Conservation (phyloP, 2,888 invertebrate genomes). For the Caenorhabditis imperialis region DNA sequence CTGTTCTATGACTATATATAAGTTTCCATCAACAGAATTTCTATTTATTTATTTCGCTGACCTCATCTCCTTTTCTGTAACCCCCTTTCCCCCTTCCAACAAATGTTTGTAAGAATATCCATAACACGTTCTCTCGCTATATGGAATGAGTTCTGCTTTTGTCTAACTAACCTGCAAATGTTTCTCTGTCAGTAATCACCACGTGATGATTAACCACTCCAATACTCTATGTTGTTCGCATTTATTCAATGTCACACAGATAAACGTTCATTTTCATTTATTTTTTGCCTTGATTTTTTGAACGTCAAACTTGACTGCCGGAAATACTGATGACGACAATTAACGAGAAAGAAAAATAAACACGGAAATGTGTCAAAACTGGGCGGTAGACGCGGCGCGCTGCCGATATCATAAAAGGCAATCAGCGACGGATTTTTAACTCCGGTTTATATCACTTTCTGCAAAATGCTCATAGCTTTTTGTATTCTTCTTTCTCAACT, state of each 20-base stretch:
- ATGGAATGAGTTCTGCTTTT: slow-evolving; percentile 34
- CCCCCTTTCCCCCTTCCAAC: slow-evolving; percentile 14
- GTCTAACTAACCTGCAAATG: slow-evolving; percentile 34
- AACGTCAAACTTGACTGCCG: slow-evolving; percentile 31
- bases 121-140: slow-evolving; percentile 42
- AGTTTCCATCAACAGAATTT: slow-evolving; percentile 21
- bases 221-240: slow-evolving; percentile 3
- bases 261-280: slow-evolving; percentile 9
- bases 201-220: slow-evolving; percentile 53
- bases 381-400: slow-evolving; percentile 27
- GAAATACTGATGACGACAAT: slow-evolving; percentile 42
- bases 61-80: slow-evolving; percentile 35
- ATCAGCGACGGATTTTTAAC: slow-evolving; percentile 4
- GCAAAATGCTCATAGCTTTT: slow-evolving; percentile 11
- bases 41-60: slow-evolving; percentile 44
- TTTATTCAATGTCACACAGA: slow-evolving; percentile 38
- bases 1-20: slow-evolving; percentile 43
- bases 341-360: slow-evolving; percentile 42
- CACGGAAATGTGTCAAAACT: slow-evolving; percentile 53
- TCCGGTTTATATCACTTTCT: slow-evolving; percentile 34
- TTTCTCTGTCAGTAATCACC: slow-evolving; percentile 55
- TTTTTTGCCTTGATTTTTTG: slow-evolving; percentile 44
- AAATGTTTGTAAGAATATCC: slow-evolving; percentile 38
- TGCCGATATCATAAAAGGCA: slow-evolving; percentile 42
- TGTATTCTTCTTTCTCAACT: slow-evolving; percentile 17